A percentile compares a stretch with the other conserved stretches of the same genome.
These are phyloP conservation scores for Acronicta psi DNA, from an alignment of 2,888 invertebrate species.

Conservation along the genomic window DNA sequence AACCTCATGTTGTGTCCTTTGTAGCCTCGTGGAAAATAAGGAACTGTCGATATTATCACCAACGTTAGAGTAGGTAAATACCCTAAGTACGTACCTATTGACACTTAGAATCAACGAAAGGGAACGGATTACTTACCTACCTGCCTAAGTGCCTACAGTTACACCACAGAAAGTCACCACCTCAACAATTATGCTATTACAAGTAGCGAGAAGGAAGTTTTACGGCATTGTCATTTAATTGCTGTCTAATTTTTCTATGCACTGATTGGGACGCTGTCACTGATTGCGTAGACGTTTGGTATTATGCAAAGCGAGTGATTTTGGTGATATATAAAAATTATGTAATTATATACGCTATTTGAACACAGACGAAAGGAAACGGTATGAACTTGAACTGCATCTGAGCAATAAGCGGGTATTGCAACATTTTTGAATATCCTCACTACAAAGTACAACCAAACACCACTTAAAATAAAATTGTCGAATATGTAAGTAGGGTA, in stretches of 20 bases:
- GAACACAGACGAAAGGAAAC: too few species aligned
- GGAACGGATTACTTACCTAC: slow-evolving; percentile 15
- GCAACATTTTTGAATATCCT: background rate
- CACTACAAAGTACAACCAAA: background rate
- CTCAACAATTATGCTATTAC: background rate
- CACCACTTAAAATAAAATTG: background rate
- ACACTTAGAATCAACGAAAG: slow-evolving; percentile 21
- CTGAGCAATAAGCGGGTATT: too few species aligned
- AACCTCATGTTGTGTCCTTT: too few species aligned
- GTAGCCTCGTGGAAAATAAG: too few species aligned
- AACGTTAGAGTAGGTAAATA: too few species aligned
- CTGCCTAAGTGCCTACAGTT: too few species aligned
- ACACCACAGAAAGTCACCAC: slow-evolving; percentile 3
- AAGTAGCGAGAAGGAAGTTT: slow-evolving; percentile 1
- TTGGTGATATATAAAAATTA: background rate
- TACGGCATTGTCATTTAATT: background rate
- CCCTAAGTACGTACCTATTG: background rate
- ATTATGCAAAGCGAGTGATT: background rate
- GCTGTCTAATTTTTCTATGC: background rate
- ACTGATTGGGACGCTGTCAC: background rate
- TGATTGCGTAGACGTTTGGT: background rate
- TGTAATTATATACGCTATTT: too few species aligned
- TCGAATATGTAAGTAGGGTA: too few species aligned
- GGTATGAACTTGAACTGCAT: too few species aligned
- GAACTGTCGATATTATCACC: too few species aligned